Evolutionary conservation across 2,113 vertebrate genomes (phyloP).

Genomic region (Grammomys dolichurus): DNA sequence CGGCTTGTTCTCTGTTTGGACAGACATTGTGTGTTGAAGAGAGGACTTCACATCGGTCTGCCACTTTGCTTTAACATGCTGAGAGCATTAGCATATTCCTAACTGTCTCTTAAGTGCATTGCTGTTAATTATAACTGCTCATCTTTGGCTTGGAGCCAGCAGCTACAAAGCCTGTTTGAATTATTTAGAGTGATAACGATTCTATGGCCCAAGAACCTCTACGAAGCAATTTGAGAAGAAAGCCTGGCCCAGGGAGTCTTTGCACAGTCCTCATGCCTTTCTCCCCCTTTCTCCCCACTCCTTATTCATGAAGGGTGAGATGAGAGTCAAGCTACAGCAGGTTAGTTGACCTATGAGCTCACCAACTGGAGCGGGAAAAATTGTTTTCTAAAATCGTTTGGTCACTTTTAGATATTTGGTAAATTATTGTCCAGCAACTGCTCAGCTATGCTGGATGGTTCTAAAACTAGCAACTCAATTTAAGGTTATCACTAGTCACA

Average conservation of each 20-base stretch:
- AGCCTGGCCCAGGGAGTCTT: background rate
- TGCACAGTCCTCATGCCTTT: background rate
- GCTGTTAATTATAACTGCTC: constrained; percentile 69
- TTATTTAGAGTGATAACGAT: constrained; percentile 52
- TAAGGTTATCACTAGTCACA: background rate
- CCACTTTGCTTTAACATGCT: background rate
- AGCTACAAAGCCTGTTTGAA: constrained; percentile 39
- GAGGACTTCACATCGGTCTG: background rate
- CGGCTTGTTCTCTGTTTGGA: background rate
- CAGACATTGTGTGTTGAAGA: background rate
- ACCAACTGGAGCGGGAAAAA: background rate
- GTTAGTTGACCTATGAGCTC: background rate
- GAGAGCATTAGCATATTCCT: constrained; percentile 47
- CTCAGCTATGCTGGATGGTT: background rate
- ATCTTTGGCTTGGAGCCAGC: constrained; percentile 56
- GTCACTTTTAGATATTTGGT: background rate
- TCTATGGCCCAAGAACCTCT: constrained; percentile 27
- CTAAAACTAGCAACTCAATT: background rate
- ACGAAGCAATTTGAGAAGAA: background rate
- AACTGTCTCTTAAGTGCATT: constrained; percentile 19
- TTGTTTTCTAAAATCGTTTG: constrained; percentile 15
- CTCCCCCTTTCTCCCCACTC: background rate
- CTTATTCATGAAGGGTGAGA: background rate
- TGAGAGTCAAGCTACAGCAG: background rate
- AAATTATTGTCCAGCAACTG: background rate